phyloP scores from a whole-genome alignment of 1,140 invertebrate species.

The Mylabris phalerata region DNA sequence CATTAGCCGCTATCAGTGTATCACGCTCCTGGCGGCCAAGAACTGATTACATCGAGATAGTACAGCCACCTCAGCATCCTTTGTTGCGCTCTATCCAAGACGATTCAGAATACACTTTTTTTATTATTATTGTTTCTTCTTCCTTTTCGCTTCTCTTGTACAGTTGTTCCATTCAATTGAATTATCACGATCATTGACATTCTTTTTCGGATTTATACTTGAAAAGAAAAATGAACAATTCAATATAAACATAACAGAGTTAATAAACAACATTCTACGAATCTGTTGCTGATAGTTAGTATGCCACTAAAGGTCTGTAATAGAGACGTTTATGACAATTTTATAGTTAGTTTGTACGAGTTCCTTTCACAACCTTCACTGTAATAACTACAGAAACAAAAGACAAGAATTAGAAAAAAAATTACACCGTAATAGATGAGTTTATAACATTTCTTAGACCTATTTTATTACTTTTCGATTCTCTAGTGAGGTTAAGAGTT shows the following conservation, averaged over 20 bases:
- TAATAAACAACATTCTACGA: slow-evolving; percentile 17
- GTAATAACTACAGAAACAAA: too few species aligned
- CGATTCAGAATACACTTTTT: background rate
- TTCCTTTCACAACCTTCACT: slow-evolving; percentile 4
- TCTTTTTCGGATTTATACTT: background rate
- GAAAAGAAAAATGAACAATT: slow-evolving; percentile 8
- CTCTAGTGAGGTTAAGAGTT: too few species aligned
- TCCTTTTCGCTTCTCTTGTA: background rate
- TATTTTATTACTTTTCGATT: too few species aligned
- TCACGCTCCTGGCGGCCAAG: slow-evolving; percentile 18
- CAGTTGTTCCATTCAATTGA: slow-evolving; percentile 7
- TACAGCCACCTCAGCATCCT: slow-evolving; percentile 20
- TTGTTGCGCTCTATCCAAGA: slow-evolving; percentile 7
- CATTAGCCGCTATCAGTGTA: slow-evolving; percentile 20
- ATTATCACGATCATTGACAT: slow-evolving; percentile 9
- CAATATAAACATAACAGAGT: slow-evolving; percentile 15
- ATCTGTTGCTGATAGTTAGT: slow-evolving; percentile 19
- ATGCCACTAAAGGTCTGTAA: slow-evolving; percentile 17
- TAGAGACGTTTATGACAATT: slow-evolving; percentile 29
- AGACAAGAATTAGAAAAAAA: too few species aligned
- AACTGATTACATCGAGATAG: slow-evolving; percentile 19
- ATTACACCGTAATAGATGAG: too few species aligned
- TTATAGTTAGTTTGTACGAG: slow-evolving; percentile 21
- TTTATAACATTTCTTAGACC: too few species aligned
- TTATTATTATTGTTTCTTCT: background rate